A percentile compares a stretch with the other conserved stretches of the same genome.
These are phyloP conservation scores for Tautogolabrus adspersus DNA, from an alignment of 2,113 vertebrate species.

Conservation along the genomic window DNA sequence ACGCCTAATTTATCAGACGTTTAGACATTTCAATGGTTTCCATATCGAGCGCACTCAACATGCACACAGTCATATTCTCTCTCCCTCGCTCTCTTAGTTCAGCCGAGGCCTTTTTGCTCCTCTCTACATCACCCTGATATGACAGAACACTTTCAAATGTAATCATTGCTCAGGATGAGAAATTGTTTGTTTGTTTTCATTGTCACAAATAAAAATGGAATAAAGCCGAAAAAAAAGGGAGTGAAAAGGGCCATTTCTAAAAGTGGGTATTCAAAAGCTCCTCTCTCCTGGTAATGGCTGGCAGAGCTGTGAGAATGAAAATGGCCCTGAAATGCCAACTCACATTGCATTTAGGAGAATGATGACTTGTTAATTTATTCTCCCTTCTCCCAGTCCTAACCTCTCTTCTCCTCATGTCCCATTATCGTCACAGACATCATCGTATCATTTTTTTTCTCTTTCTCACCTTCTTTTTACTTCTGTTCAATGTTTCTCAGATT, in stretches of 20 bases:
- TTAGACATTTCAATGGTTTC: slow-evolving; percentile 19
- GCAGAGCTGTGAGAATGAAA: slow-evolving; percentile 45
- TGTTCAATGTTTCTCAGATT: slow-evolving; percentile 6
- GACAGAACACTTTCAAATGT: slow-evolving; percentile 53
- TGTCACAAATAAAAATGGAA: slow-evolving; percentile 57
- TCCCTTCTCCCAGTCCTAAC: slow-evolving; percentile 11
- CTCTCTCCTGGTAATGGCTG: slow-evolving; percentile 43
- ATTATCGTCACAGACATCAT: slow-evolving; percentile 32
- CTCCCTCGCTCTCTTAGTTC: not conserved
- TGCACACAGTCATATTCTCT: not conserved
- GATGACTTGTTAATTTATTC: slow-evolving; percentile 53
- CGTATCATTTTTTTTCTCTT: not conserved
- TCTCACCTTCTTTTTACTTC: not conserved
- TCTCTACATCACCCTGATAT: slow-evolving; percentile 27
- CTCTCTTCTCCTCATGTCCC: slow-evolving; percentile 9
- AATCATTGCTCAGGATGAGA: slow-evolving; percentile 52
- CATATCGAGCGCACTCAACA: not conserved
- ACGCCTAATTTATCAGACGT: slow-evolving; percentile 9
- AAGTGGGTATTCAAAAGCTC: slow-evolving; percentile 39
- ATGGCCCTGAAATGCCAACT: slow-evolving; percentile 60
- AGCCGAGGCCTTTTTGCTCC: slow-evolving; percentile 12
- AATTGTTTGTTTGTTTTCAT: slow-evolving; percentile 62
- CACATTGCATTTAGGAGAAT: slow-evolving; percentile 26
- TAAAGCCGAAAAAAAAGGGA: slow-evolving; percentile 43
- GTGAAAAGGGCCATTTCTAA: slow-evolving; percentile 49